Base-by-base conservation (phyloP, 2,888 invertebrate genomes). In the Zhengitettix transpicula region DNA sequence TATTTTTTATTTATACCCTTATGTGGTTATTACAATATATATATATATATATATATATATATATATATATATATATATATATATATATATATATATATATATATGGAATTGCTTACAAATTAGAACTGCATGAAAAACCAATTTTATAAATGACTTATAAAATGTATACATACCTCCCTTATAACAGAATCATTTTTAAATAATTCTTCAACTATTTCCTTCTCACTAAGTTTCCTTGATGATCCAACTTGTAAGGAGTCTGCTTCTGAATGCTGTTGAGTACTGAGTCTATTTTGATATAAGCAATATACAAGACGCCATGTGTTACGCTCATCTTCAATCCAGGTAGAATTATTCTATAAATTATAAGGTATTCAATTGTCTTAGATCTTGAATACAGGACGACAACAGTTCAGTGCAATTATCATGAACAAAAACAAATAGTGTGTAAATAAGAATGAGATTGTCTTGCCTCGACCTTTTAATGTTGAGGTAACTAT, bases 301-400 rank as follows among this genome's bases (percentile, higher is more conserved):
- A 96, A 74, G 63, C 87, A 87, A 67, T 84, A 82, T 9, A 95
- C 69, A 40, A 96, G 77, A 66, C 89, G 81, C 95, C 95, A 96
- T 0, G 90, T 93, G 68, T 90, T 88, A 42, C 87, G 81, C 71
- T 96, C 96, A 67, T 86, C 84, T 63, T 86, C 84, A 47, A 95
- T 66, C 68, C 69, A 68, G 40, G 12, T n/a, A 54, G 28, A 28
- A 12, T 14, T 14, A n/a, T 12, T 54, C 14, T 12, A 54, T 2
- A 28, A 28, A 54, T 17, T 12, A n/a, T 10, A 9, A 55, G 5
- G 9, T 10, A 40, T 40, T 14, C 2, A 16, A n/a, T 55, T 10
- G 40, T 40, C 12, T 41, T 42, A 12, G 3, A 16, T 5, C 10
- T 3, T 5, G 8, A 55, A 2, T 10, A 40, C 28, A 28, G 28